Base-by-base conservation (phyloP, 2,888 invertebrate genomes). In the Sabatieria punctata region DNA sequence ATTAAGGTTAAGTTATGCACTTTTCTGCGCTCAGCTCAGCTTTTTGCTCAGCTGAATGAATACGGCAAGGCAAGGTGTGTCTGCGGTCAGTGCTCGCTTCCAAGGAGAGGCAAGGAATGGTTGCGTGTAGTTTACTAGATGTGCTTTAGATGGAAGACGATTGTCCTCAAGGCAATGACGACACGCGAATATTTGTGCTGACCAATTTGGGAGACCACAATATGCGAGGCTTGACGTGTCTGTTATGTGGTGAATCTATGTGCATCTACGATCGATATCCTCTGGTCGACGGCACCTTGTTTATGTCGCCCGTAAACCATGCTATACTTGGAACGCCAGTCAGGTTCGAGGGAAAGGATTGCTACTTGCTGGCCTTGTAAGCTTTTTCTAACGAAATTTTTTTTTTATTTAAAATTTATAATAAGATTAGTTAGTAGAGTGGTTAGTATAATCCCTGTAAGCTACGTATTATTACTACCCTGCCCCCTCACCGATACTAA, bases 141-240 rank as follows among this genome's bases (percentile, higher is more conserved):
- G 38, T 15, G 38, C 50, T 50, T 11, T 52, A 88, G 84, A 88
- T 93, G 76, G 93, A 95, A 72, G 93, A 95, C 66, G 93, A 95
- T 67, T 89, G 88, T 53, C 86, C 88, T 71, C 89, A 89, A 68
- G 93, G 93, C 60, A 93, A 93, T 71, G 95, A 95, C 67, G 95
- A 95, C 67, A 91, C 88, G 42, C 78, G 93, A 57, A 82, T 85
- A 64, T 93, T 93, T 74, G 85, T 95, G 60, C 74, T 95, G 65
- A 86, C 89, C 51, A 88, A 86, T 38, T 73, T 95, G 65, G 89
- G 89, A 52, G 84, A 84, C 26, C 80, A 85, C 65, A 85, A 86
- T 62, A 81, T 83, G 70, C 79, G 55, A 53, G 76, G 79, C 60
- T 85, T 82, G 38, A 78, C 78, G 47, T 93, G 82, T 71, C 46